A percentile compares a stretch with the other conserved stretches of the same genome.
Evolutionary conservation across 2,113 vertebrate species (phyloP).

Genomic region (Platichthys flesus): DNA sequence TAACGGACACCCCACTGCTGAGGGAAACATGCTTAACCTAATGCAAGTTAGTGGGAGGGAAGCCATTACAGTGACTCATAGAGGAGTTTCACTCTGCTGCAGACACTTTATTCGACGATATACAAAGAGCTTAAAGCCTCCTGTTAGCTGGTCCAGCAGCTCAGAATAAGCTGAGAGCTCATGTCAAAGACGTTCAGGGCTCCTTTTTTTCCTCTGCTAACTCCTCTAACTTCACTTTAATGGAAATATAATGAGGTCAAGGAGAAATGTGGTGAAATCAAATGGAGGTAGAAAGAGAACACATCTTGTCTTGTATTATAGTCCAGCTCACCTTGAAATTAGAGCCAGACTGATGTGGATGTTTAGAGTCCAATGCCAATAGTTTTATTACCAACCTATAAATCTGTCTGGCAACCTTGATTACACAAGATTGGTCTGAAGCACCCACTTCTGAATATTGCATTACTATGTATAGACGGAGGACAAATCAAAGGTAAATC

Average conservation of each 20-base stretch:
- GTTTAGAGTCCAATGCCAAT: too few relatives aligned
- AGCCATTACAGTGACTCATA: constrained; percentile 16
- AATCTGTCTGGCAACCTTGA: neutral
- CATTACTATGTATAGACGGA: neutral
- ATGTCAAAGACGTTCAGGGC: neutral
- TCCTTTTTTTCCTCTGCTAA: neutral
- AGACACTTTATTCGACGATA: constrained; percentile 1
- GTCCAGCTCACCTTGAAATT: constrained; percentile 2
- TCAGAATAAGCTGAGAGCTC: neutral
- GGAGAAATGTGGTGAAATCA: neutral
- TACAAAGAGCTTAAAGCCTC: neutral
- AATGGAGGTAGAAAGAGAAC: neutral
- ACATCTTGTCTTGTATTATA: neutral
- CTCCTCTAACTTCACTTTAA: neutral
- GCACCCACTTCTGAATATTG: neutral
- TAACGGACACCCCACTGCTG: constrained; percentile 33
- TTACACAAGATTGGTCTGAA: neutral
- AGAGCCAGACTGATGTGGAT: neutral
- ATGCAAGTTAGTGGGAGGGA: constrained; percentile 41
- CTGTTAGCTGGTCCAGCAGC: neutral
- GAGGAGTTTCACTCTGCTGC: constrained; percentile 6
- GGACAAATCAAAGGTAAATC: neutral
- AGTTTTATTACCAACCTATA: too few relatives aligned
- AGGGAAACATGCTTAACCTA: constrained; percentile 42
- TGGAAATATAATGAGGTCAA: constrained; percentile 21